Evolutionary conservation across 1,140 invertebrate species (phyloP).

Genomic region (Drosophila mojavensis): DNA sequence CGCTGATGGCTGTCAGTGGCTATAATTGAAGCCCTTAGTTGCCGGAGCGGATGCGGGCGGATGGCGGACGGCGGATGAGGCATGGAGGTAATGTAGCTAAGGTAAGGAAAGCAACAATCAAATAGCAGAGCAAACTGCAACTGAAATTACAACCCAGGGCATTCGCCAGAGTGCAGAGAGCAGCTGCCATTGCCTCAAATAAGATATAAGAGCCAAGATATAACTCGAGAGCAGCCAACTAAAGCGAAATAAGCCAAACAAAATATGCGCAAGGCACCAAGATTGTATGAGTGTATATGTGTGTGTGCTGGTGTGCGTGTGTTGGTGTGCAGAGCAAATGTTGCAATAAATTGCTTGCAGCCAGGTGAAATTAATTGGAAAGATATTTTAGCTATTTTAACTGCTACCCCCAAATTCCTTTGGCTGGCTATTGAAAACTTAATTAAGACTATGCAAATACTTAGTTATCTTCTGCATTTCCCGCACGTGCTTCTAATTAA

Average conservation of each 20-base stretch:
- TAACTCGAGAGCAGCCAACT: slow-evolving; percentile 34
- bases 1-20: slow-evolving; percentile 48
- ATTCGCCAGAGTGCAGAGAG: slow-evolving; percentile 14
- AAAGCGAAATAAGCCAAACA: slow-evolving; percentile 55
- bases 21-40: slow-evolving; percentile 75
- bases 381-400: slow-evolving; percentile 74
- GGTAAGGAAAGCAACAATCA: slow-evolving; percentile 65
- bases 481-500: slow-evolving; percentile 11
- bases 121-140: slow-evolving; percentile 66
- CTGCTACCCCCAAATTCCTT: slow-evolving; percentile 25
- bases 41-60: slow-evolving; percentile 9
- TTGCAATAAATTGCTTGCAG: slow-evolving; percentile 74
- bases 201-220: slow-evolving; percentile 66
- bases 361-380: slow-evolving; percentile 76
- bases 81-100: neutral
- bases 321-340: slow-evolving; percentile 47
- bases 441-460: slow-evolving; percentile 51
- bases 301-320: neutral
- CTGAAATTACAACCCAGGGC: slow-evolving; percentile 75
- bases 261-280: slow-evolving; percentile 47
- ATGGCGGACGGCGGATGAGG: neutral
- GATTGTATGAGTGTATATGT: neutral
- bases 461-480: slow-evolving; percentile 18
- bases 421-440: slow-evolving; percentile 51
- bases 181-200: slow-evolving; percentile 47